Evolutionary conservation across 2,888 invertebrate genomes (phyloP), one percentile per base, ranked within the genome.

Genomic region (Thereva nobilitata): DNA sequence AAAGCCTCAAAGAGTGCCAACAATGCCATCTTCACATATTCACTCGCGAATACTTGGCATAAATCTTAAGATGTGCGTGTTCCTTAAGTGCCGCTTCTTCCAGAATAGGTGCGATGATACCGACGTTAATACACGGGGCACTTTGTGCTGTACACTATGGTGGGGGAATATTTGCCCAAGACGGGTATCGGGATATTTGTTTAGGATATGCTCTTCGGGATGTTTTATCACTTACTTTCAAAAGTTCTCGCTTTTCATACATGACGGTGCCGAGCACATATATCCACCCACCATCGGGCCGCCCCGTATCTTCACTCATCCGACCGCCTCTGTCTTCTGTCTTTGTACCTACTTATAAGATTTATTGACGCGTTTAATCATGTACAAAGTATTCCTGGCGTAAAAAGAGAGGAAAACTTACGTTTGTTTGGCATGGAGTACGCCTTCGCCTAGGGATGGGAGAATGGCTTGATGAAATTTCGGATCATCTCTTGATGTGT

Each of bases 311-410:
- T 23, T 23, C 23, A 23, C 23, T 23, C 23, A 23, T 23, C 23
- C 23, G 23, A 23, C 23, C 23, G 23, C 23, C 23, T 23, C 23
- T 7, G 42, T 42, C 7, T 42, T 10, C 38, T 42, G 52, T 52
- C 41, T 64, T 42, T 44, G 35, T 54, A 47, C 10, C 10, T 45
- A 44, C 4, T 37, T 10, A 40, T 47, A 67, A 67, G 69, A 69
- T 69, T 69, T 69, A 69, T 69, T 69, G 69, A 69, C 66, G 69
- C 66, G 69, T 67, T 69, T 69, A 69, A 69, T 69, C 68, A 69
- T 67, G 57, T 56, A 55, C 52, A 38, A 65, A 68, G 61, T 49
- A 50, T 64, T 55, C 49, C 49, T 41, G 10, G 47, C n/a, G 10
- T 45, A 53, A 44, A 9, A 42, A 12, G 23, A 23, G 23, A 23